These are phyloP conservation scores for Papilio polyxenes DNA, from an alignment of 1,140 invertebrate genomes.

Conservation along the genomic window DNA sequence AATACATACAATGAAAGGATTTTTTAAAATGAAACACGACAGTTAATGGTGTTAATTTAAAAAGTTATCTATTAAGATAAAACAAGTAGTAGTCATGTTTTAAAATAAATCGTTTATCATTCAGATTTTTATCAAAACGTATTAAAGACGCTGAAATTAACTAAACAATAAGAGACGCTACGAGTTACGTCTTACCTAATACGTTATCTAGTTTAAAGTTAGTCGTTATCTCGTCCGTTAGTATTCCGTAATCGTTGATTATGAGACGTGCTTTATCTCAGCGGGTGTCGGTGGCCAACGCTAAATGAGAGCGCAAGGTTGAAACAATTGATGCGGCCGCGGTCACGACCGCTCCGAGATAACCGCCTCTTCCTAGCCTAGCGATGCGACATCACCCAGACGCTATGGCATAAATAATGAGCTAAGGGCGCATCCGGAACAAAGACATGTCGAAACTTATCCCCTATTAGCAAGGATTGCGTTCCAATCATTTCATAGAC, in stretches of 20 bases:
- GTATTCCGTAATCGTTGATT: constrained; percentile 35
- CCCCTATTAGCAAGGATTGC: no score
- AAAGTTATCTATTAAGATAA: no score
- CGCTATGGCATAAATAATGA: not conserved
- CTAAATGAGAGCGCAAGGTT: constrained; percentile 66
- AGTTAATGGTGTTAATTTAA: no score
- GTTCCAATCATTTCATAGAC: no score
- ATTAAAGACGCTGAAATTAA: not conserved
- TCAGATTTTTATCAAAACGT: not conserved
- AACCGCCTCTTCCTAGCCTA: not conserved
- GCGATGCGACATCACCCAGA: constrained; percentile 7
- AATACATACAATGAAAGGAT: no score
- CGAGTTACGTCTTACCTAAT: constrained; percentile 8
- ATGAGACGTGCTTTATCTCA: constrained; percentile 31
- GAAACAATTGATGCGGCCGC: constrained; percentile 63
- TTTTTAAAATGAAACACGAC: no score
- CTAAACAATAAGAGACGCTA: not conserved
- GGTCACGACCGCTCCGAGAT: constrained; percentile 43
- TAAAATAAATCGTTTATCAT: no score
- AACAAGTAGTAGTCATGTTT: no score
- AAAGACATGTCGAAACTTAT: not conserved
- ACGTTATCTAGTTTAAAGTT: not conserved
- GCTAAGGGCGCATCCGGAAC: not conserved
- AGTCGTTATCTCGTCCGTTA: not conserved
- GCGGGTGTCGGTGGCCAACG: constrained; percentile 13